Percentiles rank a stretch among this genome's conserved stretches.
Evolutionary conservation across 2,888 invertebrate species (phyloP).

Genomic region (Phortica okadai): DNA sequence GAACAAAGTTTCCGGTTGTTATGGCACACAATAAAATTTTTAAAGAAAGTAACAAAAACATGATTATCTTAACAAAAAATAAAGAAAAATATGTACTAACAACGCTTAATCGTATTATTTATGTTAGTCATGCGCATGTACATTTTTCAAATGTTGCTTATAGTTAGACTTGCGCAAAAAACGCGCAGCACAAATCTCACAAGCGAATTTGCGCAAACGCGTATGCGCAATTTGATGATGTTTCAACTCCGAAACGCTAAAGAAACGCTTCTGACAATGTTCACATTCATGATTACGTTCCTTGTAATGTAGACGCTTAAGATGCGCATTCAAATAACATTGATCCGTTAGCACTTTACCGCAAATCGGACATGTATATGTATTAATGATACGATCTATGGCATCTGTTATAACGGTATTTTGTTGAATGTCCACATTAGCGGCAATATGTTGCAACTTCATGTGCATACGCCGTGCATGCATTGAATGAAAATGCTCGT

Average conservation of each 20-base stretch:
- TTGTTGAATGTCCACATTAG: conserved; percentile 25
- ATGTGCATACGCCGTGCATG: conserved; percentile 57
- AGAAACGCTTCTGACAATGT: conserved; percentile 67
- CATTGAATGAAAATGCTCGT: conserved; percentile 56
- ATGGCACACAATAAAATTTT: too few relatives aligned
- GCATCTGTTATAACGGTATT: not conserved
- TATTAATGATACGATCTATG: conserved; percentile 24
- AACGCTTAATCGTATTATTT: too few relatives aligned
- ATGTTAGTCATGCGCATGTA: not conserved
- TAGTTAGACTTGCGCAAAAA: conserved; percentile 67
- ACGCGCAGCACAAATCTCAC: conserved; percentile 57
- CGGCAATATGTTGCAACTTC: conserved; percentile 50
- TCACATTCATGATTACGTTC: conserved; percentile 62
- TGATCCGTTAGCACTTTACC: conserved; percentile 64
- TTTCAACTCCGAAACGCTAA: conserved; percentile 61
- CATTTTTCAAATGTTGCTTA: conserved; percentile 65
- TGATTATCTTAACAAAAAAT: too few relatives aligned
- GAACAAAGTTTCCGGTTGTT: too few relatives aligned
- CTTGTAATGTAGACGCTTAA: conserved; percentile 63
- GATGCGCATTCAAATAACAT: conserved; percentile 65
- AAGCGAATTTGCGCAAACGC: conserved; percentile 56
- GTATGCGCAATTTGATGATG: conserved; percentile 67
- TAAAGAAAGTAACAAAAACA: too few relatives aligned
- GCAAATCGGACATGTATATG: conserved; percentile 63
- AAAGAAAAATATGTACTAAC: too few relatives aligned